Conservation (phyloP, 2,888 invertebrate species). For the Chrysolina americana region DNA sequence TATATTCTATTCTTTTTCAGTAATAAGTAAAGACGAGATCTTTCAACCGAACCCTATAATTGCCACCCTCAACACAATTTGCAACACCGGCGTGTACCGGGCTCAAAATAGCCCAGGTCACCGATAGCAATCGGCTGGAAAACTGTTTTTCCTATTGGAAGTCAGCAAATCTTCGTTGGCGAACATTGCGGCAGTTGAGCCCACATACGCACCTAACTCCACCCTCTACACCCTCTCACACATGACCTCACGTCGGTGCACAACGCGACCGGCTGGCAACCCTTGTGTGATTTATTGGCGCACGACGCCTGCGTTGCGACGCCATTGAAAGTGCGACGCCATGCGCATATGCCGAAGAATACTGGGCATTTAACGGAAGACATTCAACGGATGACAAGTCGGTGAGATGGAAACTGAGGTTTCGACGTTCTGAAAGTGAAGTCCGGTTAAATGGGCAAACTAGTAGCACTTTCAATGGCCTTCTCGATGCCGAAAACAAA, state of each 20-base stretch:
- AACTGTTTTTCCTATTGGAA: conserved; percentile 19
- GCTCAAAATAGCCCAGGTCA: neutral
- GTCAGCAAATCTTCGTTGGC: neutral
- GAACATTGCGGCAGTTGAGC: conserved; percentile 1
- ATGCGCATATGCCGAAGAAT: conserved; percentile 49
- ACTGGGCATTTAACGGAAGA: neutral
- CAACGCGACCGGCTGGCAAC: neutral
- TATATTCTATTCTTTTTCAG: too few relatives aligned
- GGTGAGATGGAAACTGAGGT: too few relatives aligned
- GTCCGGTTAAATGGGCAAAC: too few relatives aligned
- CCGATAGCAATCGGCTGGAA: conserved; percentile 12
- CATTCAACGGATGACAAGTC: neutral
- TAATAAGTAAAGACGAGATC: too few relatives aligned
- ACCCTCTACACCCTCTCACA: conserved; percentile 30
- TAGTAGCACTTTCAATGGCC: too few relatives aligned
- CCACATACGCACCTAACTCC: conserved; percentile 33
- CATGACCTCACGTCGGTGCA: conserved; percentile 18
- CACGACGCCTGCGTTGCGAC: conserved; percentile 56
- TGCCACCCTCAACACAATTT: too few relatives aligned
- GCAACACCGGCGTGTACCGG: too few relatives aligned
- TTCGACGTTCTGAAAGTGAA: too few relatives aligned
- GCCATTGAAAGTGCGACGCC: conserved; percentile 59
- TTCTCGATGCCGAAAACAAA: too few relatives aligned
- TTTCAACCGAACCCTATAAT: too few relatives aligned
- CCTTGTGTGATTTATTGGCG: conserved; percentile 14